Evolutionary conservation across 2,113 vertebrate species (phyloP).

Genomic region (Hippocampus abdominalis): DNA sequence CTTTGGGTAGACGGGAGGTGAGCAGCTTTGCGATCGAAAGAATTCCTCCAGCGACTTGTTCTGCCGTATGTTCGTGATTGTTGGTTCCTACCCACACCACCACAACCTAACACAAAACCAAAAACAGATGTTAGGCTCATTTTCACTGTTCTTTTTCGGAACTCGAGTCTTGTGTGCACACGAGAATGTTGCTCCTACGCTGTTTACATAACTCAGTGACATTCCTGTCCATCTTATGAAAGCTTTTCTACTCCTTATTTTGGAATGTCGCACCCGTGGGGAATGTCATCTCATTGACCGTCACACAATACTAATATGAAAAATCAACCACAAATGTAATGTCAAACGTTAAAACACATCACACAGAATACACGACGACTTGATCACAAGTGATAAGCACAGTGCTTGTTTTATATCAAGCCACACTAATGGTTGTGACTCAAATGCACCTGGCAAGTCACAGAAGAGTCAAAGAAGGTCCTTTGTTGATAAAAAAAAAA

Average conservation of each 20-base stretch:
- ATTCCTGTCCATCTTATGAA: neutral
- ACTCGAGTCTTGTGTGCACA: neutral
- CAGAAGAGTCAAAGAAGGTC: too few relatives aligned
- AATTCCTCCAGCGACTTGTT: constrained; percentile 91
- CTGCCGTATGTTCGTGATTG: constrained; percentile 89
- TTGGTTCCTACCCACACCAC: constrained; percentile 98
- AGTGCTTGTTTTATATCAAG: too few relatives aligned
- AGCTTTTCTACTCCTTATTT: neutral
- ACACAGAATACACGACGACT: too few relatives aligned
- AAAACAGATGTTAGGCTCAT: constrained; percentile 14
- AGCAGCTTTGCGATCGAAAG: constrained; percentile 86
- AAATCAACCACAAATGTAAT: too few relatives aligned
- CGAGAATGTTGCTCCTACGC: neutral
- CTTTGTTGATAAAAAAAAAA: too few relatives aligned
- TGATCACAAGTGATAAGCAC: too few relatives aligned
- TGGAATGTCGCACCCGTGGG: too few relatives aligned
- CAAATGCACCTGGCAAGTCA: too few relatives aligned
- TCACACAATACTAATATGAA: too few relatives aligned
- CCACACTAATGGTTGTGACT: too few relatives aligned
- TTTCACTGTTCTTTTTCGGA: neutral
- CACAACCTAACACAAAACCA: constrained; percentile 76
- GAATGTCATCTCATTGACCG: too few relatives aligned
- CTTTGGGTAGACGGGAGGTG: constrained; percentile 83
- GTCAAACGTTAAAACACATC: too few relatives aligned
- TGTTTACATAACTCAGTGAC: constrained; percentile 2